These are phyloP conservation scores for Rhynchopsitta pachyrhyncha DNA, from an alignment of 2,113 vertebrate species.

Conservation along the genomic window DNA sequence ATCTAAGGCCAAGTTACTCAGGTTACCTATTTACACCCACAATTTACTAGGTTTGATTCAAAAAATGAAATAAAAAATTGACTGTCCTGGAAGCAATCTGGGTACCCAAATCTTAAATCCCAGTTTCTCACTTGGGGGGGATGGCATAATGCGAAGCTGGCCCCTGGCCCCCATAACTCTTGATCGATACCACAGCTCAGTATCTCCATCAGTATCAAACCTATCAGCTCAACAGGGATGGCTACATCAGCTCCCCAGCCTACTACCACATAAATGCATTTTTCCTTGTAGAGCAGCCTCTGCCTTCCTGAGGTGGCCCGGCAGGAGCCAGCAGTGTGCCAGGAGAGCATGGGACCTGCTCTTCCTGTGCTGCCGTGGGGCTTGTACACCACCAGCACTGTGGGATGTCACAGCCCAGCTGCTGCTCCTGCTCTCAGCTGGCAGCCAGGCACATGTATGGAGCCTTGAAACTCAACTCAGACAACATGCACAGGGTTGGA, in stretches of 20 bases:
- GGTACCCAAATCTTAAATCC: not conserved
- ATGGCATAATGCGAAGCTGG: not conserved
- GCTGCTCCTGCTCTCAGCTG: not conserved
- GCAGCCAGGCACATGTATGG: not conserved
- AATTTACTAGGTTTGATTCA: not conserved
- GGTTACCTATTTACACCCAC: not conserved
- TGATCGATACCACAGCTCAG: not conserved
- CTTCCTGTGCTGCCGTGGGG: not conserved
- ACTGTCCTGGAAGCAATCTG: not conserved
- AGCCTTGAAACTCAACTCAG: not conserved
- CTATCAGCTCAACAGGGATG: not conserved
- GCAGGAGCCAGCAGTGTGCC: not conserved
- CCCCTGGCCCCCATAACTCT: not conserved
- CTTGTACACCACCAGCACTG: not conserved
- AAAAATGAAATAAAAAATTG: not conserved
- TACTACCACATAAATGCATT: not conserved
- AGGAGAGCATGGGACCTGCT: not conserved
- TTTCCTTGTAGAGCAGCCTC: not conserved
- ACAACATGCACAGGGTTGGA: not conserved
- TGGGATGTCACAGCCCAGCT: not conserved
- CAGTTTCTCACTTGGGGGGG: not conserved
- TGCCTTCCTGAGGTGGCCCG: not conserved
- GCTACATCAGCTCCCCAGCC: not conserved
- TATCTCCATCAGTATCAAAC: not conserved
- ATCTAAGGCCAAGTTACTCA: not conserved